Evolutionary conservation across 2,113 vertebrate species (phyloP), one percentile per base, ranked within the genome.

Genomic region (Ornithorhynchus anatinus): DNA sequence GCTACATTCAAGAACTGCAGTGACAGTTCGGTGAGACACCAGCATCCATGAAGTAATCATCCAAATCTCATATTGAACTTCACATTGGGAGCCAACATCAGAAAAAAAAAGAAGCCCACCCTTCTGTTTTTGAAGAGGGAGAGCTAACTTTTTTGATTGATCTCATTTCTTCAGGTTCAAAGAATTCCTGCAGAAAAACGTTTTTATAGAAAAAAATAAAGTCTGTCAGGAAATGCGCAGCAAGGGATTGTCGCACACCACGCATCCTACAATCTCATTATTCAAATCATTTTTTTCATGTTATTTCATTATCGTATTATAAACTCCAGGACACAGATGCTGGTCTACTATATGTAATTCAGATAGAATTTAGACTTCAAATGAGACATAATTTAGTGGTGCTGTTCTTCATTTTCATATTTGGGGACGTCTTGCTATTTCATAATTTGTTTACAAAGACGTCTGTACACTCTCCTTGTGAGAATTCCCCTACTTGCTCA

Each of bases 251-350:
- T 51, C 52, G 84, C 31, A 61, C 35, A 80, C 29, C 10, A 15
- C 20, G 50, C 74, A 64, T 17, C 11, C 16, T 51, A 19, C 16
- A 73, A 58, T 86, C n/a, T 70, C 39, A 68, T 80, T 86, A 84
- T 60, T 79, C 54, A 87, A 77, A 87, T 84, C 56, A 82, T 6
- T 48, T 16, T 4, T 2, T 45, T 81, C 22, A 25, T 58, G 6
- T 72, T 80, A 67, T 82, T 85, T 88, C 38, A 77, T 72, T 61
- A 70, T 60, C 19, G 56, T 31, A 50, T 59, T 85, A 39, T 81
- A 76, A 87, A 44, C 53, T 83, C 36, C 75, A 27, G 51, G 47
- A 43, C 38, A 58, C 29, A 64, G 59, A 86, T 85, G 53, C 69
- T 86, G 69, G 10, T 32, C 17, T 77, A 37, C 35, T 56, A 39